Evolutionary conservation across 2,888 invertebrate genomes (phyloP), one percentile per base, ranked within the genome.

Genomic region (Lasius fuliginosus): DNA sequence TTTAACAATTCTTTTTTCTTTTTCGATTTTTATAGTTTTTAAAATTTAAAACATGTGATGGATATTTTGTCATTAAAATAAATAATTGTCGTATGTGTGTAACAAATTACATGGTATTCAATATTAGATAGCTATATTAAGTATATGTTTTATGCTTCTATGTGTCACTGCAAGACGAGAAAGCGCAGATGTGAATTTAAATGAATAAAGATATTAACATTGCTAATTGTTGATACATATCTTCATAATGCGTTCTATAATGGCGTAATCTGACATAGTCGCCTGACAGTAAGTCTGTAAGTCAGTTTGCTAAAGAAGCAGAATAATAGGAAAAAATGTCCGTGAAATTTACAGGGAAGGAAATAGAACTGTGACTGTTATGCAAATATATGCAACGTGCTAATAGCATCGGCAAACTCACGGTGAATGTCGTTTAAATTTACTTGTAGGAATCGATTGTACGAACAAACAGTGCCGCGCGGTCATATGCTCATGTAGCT

Each of bases 361-460:
- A 2, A 69, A 71, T 40, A 58, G 8, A 53, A 33, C 18, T 69
- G 42, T 27, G 58, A 27, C 18, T n/a, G 60, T 36, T 40, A 30
- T 73, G 82, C 56, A 84, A 83, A 88, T 18, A 86, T 1, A 11
- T 46, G 5, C 33, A 71, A 77, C 42, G 49, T 74, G 88, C 53
- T 76, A 88, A 87, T 83, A 73, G 73, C 68, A 62, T 86, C 9
- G 60, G 18, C 62, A 76, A 88, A 86, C 75, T 65, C 58, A 3
- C 15, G n/a, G 30, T 5, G 33, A 56, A 40, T 11, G 9, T n/a
- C 62, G 58, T 49, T 85, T 68, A 62, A 68, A 84, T 62, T 73
- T 62, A 49, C 33, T 68, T 71, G 3, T 2, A 56, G 15, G 49
- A 53, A 53, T 53, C n/a, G 8, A 53, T 53, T 53, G n/a, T 18